Evolutionary conservation across 2,888 invertebrate species (phyloP).

Genomic region (Macrostomum cliftonense): DNA sequence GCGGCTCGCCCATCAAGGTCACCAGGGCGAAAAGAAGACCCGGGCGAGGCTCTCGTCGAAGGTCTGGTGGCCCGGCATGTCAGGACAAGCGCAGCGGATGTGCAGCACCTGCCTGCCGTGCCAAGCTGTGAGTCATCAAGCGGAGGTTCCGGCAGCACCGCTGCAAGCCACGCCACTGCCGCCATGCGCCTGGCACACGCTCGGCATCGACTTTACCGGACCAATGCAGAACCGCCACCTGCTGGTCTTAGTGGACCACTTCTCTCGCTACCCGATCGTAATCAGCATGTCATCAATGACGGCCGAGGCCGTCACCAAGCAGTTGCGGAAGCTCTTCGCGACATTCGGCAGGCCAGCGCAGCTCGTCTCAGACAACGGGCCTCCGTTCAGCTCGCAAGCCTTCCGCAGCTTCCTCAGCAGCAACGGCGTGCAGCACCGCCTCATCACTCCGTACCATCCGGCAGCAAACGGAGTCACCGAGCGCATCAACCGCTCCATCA

Average conservation of each 20-base stretch:
- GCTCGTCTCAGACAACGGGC: slow-evolving; percentile 11
- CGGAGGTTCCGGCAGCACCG: slow-evolving; percentile 8
- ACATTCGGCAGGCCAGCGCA: slow-evolving; percentile 9
- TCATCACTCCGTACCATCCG: slow-evolving; percentile 10
- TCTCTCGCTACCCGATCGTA: slow-evolving; percentile 10
- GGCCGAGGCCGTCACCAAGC: slow-evolving; percentile 1
- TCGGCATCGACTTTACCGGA: slow-evolving; percentile 5
- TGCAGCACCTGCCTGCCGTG: slow-evolving; percentile 9
- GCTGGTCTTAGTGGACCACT: slow-evolving; percentile 5
- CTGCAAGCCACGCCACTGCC: slow-evolving; percentile 11
- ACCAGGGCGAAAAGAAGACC: slow-evolving; percentile 9
- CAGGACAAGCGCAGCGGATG: slow-evolving; percentile 7
- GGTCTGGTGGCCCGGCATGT: slow-evolving; percentile 11
- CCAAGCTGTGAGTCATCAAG: too few species aligned
- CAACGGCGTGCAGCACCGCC: slow-evolving; percentile 12
- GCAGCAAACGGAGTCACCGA: too few species aligned
- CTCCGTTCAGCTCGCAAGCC: slow-evolving; percentile 10
- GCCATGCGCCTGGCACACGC: slow-evolving; percentile 4
- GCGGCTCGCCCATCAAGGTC: too few species aligned
- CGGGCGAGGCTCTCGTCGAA: background rate
- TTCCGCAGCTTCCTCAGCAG: slow-evolving; percentile 9
- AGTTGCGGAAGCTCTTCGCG: slow-evolving; percentile 9
- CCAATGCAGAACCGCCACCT: slow-evolving; percentile 9
- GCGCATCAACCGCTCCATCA: too few species aligned
- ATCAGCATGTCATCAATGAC: slow-evolving; percentile 10